Percentiles rank a stretch among this genome's conserved stretches.
Evolutionary conservation across 2,797 vertebrate genomes (phyloP).

Genomic region (Borostomias antarcticus): DNA sequence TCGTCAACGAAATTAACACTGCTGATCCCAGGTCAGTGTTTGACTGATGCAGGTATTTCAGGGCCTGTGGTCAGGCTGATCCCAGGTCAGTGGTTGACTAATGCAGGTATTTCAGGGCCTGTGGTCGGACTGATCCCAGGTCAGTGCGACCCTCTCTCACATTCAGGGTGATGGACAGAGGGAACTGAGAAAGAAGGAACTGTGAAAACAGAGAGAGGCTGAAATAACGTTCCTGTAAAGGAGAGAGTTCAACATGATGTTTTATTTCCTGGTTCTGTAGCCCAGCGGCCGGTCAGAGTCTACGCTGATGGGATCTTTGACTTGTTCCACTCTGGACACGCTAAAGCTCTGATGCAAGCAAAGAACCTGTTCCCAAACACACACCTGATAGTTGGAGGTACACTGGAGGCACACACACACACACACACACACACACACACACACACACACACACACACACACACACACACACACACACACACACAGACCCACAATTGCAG

Average conservation of each 20-base stretch:
- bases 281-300: constrained; percentile 90
- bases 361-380: constrained; percentile 98
- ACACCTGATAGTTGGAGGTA: constrained; percentile 96
- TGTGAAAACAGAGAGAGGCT: background rate
- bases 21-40: no score
- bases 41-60: no score
- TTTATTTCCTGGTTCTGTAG: constrained; percentile 65
- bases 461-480: background rate
- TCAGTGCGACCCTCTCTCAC: no score
- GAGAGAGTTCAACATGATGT: background rate
- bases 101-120: no score
- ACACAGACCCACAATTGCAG: background rate
- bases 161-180: background rate
- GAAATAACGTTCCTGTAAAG: background rate
- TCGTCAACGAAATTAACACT: no score
- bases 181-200: background rate
- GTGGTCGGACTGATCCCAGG: no score
- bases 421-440: background rate
- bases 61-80: no score
- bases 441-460: background rate
- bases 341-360: constrained; percentile 97
- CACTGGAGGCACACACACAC: constrained; percentile 32
- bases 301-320: constrained; percentile 99
- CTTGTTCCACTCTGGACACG: constrained; percentile 97
- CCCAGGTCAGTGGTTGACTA: no score